Evolutionary conservation across 1,140 invertebrate genomes (phyloP).

Genomic region (Ctenoplectra terminalis): DNA sequence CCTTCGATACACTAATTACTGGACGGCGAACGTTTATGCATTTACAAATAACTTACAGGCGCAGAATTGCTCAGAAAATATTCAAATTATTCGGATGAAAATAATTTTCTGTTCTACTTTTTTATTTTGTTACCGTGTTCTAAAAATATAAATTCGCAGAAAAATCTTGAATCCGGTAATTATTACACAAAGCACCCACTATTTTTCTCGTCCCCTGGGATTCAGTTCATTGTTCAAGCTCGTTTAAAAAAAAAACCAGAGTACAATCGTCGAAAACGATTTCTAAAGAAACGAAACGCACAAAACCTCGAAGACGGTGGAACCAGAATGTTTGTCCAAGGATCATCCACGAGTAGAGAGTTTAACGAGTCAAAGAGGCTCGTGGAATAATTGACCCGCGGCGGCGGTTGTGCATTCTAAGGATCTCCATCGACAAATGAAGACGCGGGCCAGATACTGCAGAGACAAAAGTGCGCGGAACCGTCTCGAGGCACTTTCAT

Average conservation of each 20-base stretch:
- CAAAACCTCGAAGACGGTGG: background rate
- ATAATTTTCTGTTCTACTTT: no score
- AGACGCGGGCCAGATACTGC: conserved; percentile 22
- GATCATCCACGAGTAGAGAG: background rate
- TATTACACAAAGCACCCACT: no score
- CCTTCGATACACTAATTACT: no score
- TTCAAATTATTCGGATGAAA: no score
- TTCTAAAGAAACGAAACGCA: background rate
- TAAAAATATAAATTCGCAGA: no score
- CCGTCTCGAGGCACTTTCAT: conserved; percentile 21
- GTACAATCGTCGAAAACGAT: background rate
- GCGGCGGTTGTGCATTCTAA: conserved; percentile 13
- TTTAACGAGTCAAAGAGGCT: conserved; percentile 8
- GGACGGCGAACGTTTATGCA: no score
- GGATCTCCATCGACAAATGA: conserved; percentile 25
- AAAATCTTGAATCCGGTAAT: no score
- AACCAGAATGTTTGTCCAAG: background rate
- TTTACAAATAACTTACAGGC: no score
- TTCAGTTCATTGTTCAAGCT: background rate
- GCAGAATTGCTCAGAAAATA: no score
- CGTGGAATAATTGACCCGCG: conserved; percentile 28
- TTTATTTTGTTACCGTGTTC: no score
- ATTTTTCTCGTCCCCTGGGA: background rate
- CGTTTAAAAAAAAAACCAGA: no score
- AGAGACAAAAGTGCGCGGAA: conserved; percentile 42